Evolutionary conservation across 2,888 invertebrate species (phyloP).

Genomic region (Phyto melanocephala): DNA sequence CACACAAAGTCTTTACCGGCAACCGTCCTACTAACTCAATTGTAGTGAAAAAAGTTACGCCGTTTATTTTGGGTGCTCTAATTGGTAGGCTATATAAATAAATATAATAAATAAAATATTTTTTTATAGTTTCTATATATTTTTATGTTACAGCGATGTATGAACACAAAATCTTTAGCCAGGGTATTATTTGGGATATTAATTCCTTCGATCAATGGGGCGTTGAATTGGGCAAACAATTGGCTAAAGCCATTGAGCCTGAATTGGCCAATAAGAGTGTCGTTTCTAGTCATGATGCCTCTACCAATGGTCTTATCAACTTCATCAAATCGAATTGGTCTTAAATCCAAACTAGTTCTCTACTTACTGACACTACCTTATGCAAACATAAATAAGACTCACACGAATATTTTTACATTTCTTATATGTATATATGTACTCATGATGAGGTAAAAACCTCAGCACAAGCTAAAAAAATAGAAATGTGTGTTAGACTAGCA

Average conservation of each 20-base stretch:
- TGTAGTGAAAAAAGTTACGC: constrained; percentile 92
- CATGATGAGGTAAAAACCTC: neutral
- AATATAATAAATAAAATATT: neutral
- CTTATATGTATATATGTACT: neutral
- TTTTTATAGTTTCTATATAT: neutral
- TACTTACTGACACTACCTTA: neutral
- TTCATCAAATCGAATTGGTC: constrained; percentile 88
- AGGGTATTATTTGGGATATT: constrained; percentile 99
- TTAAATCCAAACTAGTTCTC: constrained; percentile 29
- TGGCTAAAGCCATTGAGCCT: constrained; percentile 98
- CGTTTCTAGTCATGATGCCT: constrained; percentile 90
- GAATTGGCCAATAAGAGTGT: constrained; percentile 87
- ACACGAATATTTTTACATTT: constrained; percentile 16
- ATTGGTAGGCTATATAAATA: constrained; percentile 84
- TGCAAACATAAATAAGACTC: neutral
- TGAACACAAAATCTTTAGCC: constrained; percentile 99
- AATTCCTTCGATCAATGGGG: constrained; percentile 99
- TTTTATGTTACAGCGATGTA: constrained; percentile 86
- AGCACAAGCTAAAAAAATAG: constrained; percentile 10
- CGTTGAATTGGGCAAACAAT: constrained; percentile 98
- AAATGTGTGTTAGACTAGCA: constrained; percentile 22
- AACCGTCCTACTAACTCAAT: constrained; percentile 99
- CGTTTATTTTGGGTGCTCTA: constrained; percentile 94
- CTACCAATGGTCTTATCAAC: constrained; percentile 98
- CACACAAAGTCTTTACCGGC: constrained; percentile 97